These are phyloP conservation scores for Athripsodes cinereus DNA, from an alignment of 2,888 invertebrate species.

Conservation along the genomic window DNA sequence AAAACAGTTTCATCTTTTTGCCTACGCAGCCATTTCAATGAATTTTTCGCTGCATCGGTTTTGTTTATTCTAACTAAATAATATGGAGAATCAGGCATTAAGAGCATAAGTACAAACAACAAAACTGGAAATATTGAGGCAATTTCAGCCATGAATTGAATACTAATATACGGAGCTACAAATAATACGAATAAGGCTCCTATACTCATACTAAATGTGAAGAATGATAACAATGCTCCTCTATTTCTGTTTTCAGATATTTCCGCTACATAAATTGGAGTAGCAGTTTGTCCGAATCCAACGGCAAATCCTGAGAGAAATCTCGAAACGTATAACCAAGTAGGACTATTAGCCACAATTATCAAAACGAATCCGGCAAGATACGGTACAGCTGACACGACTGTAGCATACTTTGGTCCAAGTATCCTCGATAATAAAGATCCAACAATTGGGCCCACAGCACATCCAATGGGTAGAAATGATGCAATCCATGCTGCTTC, in stretches of 20 bases:
- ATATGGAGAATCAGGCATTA: constrained; percentile 26
- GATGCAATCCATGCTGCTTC: constrained; percentile 36
- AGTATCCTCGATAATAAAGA: constrained; percentile 13
- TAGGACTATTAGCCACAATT: constrained; percentile 20
- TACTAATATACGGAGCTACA: constrained; percentile 24
- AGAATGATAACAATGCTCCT: constrained; percentile 20
- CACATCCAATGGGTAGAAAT: constrained; percentile 17
- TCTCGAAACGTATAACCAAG: constrained; percentile 33
- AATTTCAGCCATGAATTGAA: constrained; percentile 18
- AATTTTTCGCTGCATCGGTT: constrained; percentile 13
- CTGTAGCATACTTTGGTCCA: constrained; percentile 21
- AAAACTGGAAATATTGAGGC: constrained; percentile 22
- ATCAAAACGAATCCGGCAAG: constrained; percentile 18
- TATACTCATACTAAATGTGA: constrained; percentile 15
- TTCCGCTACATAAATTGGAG: constrained; percentile 27
- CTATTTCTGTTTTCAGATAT: constrained; percentile 25
- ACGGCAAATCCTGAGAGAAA: constrained; percentile 27
- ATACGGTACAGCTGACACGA: constrained; percentile 18
- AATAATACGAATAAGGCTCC: constrained; percentile 20
- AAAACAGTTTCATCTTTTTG: constrained; percentile 11
- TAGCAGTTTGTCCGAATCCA: constrained; percentile 18
- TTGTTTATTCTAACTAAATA: constrained; percentile 21
- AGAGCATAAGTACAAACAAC: constrained; percentile 16
- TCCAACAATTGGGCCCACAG: constrained; percentile 21
- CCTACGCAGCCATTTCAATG: constrained; percentile 21